A percentile compares a stretch with the other conserved stretches of the same genome.
These are phyloP conservation scores for Apodemia zela DNA, from an alignment of 2,888 invertebrate genomes.

Conservation along the genomic window DNA sequence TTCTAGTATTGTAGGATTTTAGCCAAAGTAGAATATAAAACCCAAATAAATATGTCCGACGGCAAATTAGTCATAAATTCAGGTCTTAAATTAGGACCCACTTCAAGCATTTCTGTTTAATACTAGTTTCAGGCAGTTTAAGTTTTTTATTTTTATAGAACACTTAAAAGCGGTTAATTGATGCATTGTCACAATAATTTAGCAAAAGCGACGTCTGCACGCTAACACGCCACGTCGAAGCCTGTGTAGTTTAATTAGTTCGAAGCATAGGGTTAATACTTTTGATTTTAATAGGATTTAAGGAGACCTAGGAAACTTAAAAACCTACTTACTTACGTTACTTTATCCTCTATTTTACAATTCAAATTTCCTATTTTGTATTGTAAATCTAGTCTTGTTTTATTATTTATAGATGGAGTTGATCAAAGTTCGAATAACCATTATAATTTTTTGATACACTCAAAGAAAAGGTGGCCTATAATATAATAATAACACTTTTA, in stretches of 20 bases:
- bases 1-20: background rate
- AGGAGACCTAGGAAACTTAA: no score
- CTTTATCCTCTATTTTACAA: no score
- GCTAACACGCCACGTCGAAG: conserved; percentile 37
- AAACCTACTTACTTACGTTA: no score
- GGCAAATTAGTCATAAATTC: background rate
- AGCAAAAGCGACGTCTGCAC: conserved; percentile 33
- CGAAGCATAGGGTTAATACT: conserved; percentile 27
- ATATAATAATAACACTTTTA: no score
- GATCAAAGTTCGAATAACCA: no score
- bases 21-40: background rate
- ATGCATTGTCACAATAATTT: conserved; percentile 43
- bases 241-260: conserved; percentile 39
- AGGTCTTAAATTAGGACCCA: background rate
- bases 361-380: no score
- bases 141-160: conserved; percentile 29
- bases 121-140: background rate
- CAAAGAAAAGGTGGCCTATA: no score
- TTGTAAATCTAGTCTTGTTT: no score
- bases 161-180: conserved; percentile 41
- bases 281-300: background rate
- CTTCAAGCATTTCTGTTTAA: conserved; percentile 2
- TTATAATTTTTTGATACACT: no score
- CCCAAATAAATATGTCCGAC: background rate
- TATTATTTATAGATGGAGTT: no score